A percentile compares a stretch with the other conserved stretches of the same genome.
These are phyloP conservation scores for Mesitornis unicolor DNA, from an alignment of 2,113 vertebrate species.

Conservation along the genomic window DNA sequence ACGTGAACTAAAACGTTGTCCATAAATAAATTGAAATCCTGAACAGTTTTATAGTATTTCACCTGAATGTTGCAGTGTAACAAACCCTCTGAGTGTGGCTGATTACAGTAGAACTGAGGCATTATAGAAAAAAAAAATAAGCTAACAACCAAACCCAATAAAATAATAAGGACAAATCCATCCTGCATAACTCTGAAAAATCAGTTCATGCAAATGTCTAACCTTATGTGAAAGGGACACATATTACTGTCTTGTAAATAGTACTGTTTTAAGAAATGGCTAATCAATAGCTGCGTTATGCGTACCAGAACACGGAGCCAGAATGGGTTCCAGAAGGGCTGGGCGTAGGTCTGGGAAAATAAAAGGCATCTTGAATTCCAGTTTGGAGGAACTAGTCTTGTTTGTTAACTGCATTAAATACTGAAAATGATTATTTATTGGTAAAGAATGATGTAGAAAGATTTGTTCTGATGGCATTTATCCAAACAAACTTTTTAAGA, in stretches of 20 bases:
- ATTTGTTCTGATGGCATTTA: neutral
- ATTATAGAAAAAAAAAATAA: neutral
- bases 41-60: neutral
- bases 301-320: neutral
- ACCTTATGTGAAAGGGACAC: neutral
- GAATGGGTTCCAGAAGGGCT: neutral
- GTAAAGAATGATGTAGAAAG: neutral
- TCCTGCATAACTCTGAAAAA: neutral
- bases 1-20: neutral
- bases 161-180: neutral
- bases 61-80: neutral
- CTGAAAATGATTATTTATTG: neutral
- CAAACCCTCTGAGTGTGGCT: neutral
- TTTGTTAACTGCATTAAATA: neutral
- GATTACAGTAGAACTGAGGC: neutral
- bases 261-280: neutral
- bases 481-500: neutral
- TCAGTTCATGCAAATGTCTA: neutral
- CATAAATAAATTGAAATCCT: neutral
- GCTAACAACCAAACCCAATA: neutral
- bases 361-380: neutral
- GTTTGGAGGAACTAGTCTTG: neutral
- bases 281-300: neutral
- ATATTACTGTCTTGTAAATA: neutral
- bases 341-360: neutral